A percentile compares a stretch with the other conserved stretches of the same genome.
Conservation (phyloP, 2,797 vertebrate genomes). For the Anguilla pacifica region DNA sequence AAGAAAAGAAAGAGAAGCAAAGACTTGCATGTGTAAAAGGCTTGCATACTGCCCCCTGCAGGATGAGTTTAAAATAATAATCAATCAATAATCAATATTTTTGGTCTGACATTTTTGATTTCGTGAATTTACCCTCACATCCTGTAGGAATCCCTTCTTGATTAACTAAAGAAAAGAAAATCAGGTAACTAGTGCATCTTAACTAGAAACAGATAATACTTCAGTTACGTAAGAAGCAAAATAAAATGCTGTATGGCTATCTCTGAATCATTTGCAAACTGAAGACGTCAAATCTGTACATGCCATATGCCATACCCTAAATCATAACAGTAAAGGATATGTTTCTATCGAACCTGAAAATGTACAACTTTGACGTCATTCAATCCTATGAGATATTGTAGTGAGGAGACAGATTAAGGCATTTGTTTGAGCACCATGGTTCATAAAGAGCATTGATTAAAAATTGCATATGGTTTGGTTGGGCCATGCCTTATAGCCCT, state of each 20-base stretch:
- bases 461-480: constrained; percentile 70
- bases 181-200: constrained; percentile 34
- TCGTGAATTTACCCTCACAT: constrained; percentile 16
- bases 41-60: constrained; percentile 14
- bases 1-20: not conserved
- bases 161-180: constrained; percentile 16
- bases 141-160: not conserved
- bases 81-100: constrained; percentile 3
- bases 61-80: not conserved
- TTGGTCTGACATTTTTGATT: not conserved
- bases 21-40: constrained; percentile 2
- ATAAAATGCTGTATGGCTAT: not conserved
- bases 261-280: constrained; percentile 2
- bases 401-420: constrained; percentile 38
- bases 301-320: not conserved
- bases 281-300: not conserved
- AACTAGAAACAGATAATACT: constrained; percentile 6
- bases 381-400: constrained; percentile 30
- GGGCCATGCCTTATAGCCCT: constrained; percentile 48
- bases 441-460: constrained; percentile 38
- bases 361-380: constrained; percentile 15
- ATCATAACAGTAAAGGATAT: constrained; percentile 22
- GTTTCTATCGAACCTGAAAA: constrained; percentile 24
- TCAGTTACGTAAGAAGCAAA: not conserved
- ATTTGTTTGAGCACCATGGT: constrained; percentile 40